These are phyloP conservation scores for Machimus rusticus DNA, from an alignment of 2,888 invertebrate species.

Conservation along the genomic window DNA sequence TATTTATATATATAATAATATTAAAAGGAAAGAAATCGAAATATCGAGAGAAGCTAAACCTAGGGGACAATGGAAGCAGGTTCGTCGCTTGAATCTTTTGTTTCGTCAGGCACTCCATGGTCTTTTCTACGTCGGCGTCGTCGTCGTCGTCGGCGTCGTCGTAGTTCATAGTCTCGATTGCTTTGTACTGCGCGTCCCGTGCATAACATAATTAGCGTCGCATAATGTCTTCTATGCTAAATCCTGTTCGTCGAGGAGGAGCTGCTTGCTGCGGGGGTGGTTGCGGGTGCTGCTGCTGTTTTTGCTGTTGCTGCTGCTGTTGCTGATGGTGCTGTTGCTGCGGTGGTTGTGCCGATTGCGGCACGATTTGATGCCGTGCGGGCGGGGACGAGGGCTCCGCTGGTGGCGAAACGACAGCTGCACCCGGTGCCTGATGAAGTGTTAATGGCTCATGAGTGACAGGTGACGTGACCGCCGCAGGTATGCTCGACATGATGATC, in stretches of 20 bases:
- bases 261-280: conserved; percentile 56
- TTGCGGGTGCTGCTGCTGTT: conserved; percentile 59
- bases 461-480: conserved; percentile 47
- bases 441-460: conserved; percentile 47
- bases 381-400: conserved; percentile 41
- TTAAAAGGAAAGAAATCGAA: not conserved
- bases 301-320: conserved; percentile 62
- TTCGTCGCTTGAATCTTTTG: conserved; percentile 45
- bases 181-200: conserved; percentile 17
- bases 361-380: conserved; percentile 53
- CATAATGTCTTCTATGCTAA: conserved; percentile 92
- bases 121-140: not conserved
- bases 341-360: conserved; percentile 63
- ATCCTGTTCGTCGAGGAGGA: conserved; percentile 79
- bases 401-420: conserved; percentile 40
- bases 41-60: not conserved
- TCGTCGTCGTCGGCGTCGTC: too few relatives aligned
- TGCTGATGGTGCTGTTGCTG: conserved; percentile 56
- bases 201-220: conserved; percentile 68
- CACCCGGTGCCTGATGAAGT: conserved; percentile 46
- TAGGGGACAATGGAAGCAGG: conserved; percentile 19
- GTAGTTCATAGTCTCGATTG: conserved; percentile 19
- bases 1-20: not conserved
- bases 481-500: conserved; percentile 48
- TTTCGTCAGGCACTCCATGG: conserved; percentile 18